Evolutionary conservation across 92 coral and sea anemone species (phyloP).

Genomic region (Virgularia gustaviana): DNA sequence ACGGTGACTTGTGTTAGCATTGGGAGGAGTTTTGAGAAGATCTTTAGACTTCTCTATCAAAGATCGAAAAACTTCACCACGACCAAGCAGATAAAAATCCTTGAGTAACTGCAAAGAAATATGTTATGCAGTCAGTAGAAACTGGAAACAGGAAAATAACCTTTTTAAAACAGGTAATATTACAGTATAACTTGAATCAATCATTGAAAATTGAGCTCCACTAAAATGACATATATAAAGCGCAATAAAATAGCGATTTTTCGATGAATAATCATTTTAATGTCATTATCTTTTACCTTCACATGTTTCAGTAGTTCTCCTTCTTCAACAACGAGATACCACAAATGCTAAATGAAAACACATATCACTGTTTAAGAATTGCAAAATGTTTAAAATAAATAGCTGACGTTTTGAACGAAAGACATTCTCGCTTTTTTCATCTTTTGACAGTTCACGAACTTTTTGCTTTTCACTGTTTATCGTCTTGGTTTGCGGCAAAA

Average conservation of each 20-base stretch:
- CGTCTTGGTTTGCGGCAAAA: too few relatives aligned
- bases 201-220: too few relatives aligned
- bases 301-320: slow-evolving; percentile 74
- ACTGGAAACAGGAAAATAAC: too few relatives aligned
- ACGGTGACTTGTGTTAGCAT: slow-evolving; percentile 84
- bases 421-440: neutral
- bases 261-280: too few relatives aligned
- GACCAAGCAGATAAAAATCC: slow-evolving; percentile 87
- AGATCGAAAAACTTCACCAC: slow-evolving; percentile 91
- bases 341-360: slow-evolving; percentile 76
- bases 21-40: slow-evolving; percentile 81
- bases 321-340: slow-evolving; percentile 92
- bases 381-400: neutral
- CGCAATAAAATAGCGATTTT: too few relatives aligned
- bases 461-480: too few relatives aligned
- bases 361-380: neutral
- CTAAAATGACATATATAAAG: too few relatives aligned
- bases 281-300: too few relatives aligned
- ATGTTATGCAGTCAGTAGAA: neutral
- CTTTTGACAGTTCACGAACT: neutral
- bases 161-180: too few relatives aligned
- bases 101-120: slow-evolving; percentile 62
- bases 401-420: neutral
- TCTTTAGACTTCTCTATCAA: slow-evolving; percentile 75
- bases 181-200: too few relatives aligned